phyloP scores from a whole-genome alignment of 2,113 vertebrate genomes.

The Lutjanus erythropterus region DNA sequence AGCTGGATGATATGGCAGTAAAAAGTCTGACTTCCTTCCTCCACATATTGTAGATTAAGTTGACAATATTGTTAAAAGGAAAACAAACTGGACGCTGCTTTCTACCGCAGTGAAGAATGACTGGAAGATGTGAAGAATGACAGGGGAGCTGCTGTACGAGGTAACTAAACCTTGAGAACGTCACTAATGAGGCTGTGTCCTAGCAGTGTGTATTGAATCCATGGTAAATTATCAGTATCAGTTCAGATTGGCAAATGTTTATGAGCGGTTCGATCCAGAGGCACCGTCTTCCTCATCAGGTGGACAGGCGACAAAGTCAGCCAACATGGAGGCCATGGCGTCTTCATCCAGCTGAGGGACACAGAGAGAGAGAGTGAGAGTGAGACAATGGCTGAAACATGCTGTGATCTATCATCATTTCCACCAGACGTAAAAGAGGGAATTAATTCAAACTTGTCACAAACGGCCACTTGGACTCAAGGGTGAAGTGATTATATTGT shows the following conservation, averaged over 20 bases:
- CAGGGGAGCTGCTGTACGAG: background rate
- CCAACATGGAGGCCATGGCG: conserved; percentile 91
- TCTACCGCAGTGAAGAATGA: conserved; percentile 4
- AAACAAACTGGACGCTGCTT: background rate
- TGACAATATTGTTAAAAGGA: background rate
- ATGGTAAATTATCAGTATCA: conserved; percentile 2
- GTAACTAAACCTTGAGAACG: conserved; percentile 26
- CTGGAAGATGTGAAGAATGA: background rate
- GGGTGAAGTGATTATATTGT: too few relatives aligned
- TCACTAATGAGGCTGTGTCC: conserved; percentile 1
- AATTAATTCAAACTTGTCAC: too few relatives aligned
- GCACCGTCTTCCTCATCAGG: conserved; percentile 88
- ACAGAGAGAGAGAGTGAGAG: conserved; percentile 6
- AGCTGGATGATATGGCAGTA: background rate
- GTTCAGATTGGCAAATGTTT: conserved; percentile 4
- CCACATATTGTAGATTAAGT: background rate
- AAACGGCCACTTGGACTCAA: too few relatives aligned
- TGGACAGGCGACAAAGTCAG: conserved; percentile 92
- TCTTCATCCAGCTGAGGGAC: conserved; percentile 82
- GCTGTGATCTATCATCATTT: background rate
- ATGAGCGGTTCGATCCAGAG: conserved; percentile 70
- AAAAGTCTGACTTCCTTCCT: background rate
- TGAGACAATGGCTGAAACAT: background rate
- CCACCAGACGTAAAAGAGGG: too few relatives aligned
- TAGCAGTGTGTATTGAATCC: conserved; percentile 3